A percentile compares a stretch with the other conserved stretches of the same genome.
Evolutionary conservation across 2,888 invertebrate species (phyloP).

Genomic region (Nymphalis polychloros): DNA sequence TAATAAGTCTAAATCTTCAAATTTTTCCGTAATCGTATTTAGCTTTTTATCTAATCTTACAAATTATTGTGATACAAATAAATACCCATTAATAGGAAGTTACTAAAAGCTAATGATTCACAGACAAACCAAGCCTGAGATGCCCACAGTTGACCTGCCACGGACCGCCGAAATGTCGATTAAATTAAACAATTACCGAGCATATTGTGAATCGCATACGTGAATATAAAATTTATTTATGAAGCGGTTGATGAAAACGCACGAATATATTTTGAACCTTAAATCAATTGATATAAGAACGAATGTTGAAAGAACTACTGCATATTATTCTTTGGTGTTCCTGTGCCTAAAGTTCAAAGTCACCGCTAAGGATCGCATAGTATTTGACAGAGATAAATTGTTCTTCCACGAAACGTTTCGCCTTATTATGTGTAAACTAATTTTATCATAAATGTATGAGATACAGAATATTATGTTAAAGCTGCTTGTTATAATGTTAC

Average conservation of each 20-base stretch:
- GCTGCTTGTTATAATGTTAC: background rate
- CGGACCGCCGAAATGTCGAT: conserved; percentile 53
- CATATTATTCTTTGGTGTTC: conserved; percentile 40
- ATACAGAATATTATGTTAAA: background rate
- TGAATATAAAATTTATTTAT: conserved; percentile 36
- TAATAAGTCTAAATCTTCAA: no score
- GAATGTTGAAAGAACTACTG: conserved; percentile 4
- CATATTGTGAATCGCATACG: conserved; percentile 60
- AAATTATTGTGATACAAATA: background rate
- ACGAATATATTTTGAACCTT: conserved; percentile 36
- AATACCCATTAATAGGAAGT: background rate
- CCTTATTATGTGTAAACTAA: conserved; percentile 9
- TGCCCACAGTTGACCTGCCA: conserved; percentile 43
- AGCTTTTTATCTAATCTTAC: no score
- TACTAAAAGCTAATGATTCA: background rate
- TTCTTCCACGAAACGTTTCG: conserved; percentile 32
- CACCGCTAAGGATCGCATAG: conserved; percentile 56
- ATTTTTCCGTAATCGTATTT: no score
- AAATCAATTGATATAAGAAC: conserved; percentile 14
- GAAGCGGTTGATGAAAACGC: conserved; percentile 19
- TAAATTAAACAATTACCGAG: conserved; percentile 71
- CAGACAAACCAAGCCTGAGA: conserved; percentile 4
- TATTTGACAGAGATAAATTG: conserved; percentile 42
- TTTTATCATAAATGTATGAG: conserved; percentile 1
- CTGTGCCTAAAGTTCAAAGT: conserved; percentile 66